These are phyloP conservation scores for Cliona cf. orientalis DNA, from an alignment of 37 sponge, comb jelly and placozoan species.

Conservation along the genomic window DNA sequence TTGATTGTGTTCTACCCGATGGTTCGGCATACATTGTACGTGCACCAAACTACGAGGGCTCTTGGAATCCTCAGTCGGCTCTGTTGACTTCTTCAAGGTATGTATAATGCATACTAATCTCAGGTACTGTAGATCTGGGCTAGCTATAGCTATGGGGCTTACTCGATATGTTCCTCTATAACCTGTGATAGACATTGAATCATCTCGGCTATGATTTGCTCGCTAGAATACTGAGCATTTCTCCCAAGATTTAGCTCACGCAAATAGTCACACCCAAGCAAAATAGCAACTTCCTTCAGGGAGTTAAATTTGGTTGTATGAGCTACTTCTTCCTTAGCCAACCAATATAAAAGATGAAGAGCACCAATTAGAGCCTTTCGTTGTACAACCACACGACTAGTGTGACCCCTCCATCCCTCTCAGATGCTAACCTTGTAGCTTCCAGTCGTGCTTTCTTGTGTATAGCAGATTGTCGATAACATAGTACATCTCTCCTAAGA, in stretches of 20 bases:
- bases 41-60: too few species aligned
- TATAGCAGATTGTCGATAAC: constrained; percentile 36
- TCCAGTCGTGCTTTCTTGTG: constrained; percentile 20
- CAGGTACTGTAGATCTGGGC: too few species aligned
- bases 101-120: too few species aligned
- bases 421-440: constrained; percentile 19
- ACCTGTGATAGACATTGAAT: constrained; percentile 23
- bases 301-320: constrained; percentile 45
- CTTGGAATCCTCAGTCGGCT: too few species aligned
- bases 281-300: constrained; percentile 25
- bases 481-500: constrained; percentile 15
- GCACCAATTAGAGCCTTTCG: constrained; percentile 22
- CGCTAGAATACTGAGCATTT: constrained; percentile 29
- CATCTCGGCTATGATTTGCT: constrained; percentile 50
- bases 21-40: too few species aligned
- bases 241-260: constrained; percentile 13
- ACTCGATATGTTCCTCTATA: constrained; percentile 50
- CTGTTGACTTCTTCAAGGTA: too few species aligned
- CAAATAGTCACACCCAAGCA: constrained; percentile 38
- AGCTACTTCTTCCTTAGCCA: constrained; percentile 58
- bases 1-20: too few species aligned
- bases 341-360: constrained; percentile 47
- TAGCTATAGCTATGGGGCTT: too few species aligned
- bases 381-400: neutral
- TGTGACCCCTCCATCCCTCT: constrained; percentile 13